Evolutionary conservation across 2,888 invertebrate species (phyloP).

Genomic region (Fissipunctia ypsillon): DNA sequence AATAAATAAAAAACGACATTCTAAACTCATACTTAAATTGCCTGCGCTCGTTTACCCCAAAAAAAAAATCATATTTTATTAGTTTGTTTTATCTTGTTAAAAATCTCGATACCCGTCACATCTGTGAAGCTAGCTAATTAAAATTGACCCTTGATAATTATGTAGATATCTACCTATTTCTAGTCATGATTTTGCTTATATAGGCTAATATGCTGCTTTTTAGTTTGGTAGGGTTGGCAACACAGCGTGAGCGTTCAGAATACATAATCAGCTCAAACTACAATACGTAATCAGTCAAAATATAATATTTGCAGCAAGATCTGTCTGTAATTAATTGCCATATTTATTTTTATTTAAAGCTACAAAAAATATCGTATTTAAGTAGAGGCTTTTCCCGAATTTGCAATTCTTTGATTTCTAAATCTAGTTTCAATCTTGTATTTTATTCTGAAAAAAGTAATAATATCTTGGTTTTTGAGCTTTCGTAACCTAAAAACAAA

Average conservation of each 20-base stretch:
- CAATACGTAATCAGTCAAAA: not conserved
- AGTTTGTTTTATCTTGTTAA: too few species aligned
- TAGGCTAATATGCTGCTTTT: not conserved
- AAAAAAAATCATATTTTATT: too few species aligned
- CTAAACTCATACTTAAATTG: not conserved
- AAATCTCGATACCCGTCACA: too few species aligned
- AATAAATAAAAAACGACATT: not conserved
- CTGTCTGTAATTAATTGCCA: not conserved
- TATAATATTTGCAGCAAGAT: not conserved
- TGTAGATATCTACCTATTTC: too few species aligned
- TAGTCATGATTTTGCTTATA: not conserved
- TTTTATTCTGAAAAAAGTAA: not conserved
- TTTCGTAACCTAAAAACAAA: not conserved
- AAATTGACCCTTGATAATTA: too few species aligned
- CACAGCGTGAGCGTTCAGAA: conserved; percentile 41
- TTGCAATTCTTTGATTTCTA: not conserved
- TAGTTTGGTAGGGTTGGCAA: conserved; percentile 16
- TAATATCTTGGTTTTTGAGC: conserved; percentile 24
- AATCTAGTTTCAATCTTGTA: not conserved
- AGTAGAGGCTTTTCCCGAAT: fast-evolving
- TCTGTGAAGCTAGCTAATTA: too few species aligned
- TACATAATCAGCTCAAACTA: conserved; percentile 1
- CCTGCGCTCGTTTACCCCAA: not conserved
- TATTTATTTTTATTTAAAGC: not conserved
- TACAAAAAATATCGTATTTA: too few species aligned